Percentiles rank a stretch among this genome's conserved stretches.
These are phyloP conservation scores for Poicephalus meyeri DNA, from an alignment of 2,113 vertebrate genomes.

Conservation along the genomic window DNA sequence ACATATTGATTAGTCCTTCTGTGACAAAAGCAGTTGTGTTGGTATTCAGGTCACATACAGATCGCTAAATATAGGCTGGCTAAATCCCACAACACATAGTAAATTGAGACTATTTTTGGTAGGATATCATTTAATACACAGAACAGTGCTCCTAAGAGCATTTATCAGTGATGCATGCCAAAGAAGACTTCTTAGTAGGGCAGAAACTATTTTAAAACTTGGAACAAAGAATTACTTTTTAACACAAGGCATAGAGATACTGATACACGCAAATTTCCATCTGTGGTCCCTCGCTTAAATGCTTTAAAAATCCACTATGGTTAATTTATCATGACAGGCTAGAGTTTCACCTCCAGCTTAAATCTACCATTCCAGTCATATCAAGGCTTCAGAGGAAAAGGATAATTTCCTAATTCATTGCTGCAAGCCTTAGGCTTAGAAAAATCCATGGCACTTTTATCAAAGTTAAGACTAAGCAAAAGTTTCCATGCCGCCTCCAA, in stretches of 20 bases:
- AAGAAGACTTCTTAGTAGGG: background rate
- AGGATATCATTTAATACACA: background rate
- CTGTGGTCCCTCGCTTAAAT: background rate
- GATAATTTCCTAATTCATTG: background rate
- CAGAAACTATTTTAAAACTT: background rate
- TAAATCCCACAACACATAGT: background rate
- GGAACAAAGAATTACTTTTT: background rate
- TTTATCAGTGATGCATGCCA: background rate
- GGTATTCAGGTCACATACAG: background rate
- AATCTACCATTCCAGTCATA: background rate
- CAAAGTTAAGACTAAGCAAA: background rate
- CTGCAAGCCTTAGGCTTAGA: background rate
- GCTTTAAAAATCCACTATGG: background rate
- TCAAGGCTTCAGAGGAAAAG: background rate
- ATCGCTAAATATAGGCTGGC: background rate
- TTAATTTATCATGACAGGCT: background rate
- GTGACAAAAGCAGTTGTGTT: background rate
- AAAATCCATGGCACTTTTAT: background rate
- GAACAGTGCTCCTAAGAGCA: background rate
- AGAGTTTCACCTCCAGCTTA: background rate
- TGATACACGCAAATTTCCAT: rapidly evolving
- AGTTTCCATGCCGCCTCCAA: background rate
- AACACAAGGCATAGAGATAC: background rate
- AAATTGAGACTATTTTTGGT: background rate
- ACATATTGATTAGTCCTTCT: background rate